These are phyloP conservation scores for Carduelis carduelis DNA, from an alignment of 2,797 vertebrate genomes.

Conservation along the genomic window DNA sequence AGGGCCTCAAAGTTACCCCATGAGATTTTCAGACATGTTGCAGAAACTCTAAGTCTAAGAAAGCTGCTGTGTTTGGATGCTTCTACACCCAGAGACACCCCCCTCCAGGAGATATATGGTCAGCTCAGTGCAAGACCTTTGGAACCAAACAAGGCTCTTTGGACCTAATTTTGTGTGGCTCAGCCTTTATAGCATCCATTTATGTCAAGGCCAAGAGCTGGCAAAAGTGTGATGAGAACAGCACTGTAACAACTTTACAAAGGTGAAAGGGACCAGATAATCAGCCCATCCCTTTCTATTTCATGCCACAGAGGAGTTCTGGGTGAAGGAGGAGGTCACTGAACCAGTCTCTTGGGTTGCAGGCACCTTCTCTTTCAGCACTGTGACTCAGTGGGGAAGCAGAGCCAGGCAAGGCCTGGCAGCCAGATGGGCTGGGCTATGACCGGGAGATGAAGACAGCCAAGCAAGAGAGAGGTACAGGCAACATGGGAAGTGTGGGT, in stretches of 20 bases:
- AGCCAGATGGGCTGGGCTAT: neutral
- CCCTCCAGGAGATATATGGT: neutral
- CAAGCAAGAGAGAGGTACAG: neutral
- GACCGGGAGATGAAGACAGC: neutral
- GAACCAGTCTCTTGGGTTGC: neutral
- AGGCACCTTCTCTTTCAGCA: neutral
- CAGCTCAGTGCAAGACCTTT: constrained; percentile 7
- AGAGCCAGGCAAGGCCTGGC: neutral
- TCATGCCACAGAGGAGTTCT: neutral
- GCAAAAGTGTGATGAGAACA: neutral
- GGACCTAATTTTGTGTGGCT: neutral
- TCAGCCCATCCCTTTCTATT: neutral
- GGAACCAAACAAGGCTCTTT: neutral
- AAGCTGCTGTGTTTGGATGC: neutral
- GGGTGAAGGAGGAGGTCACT: neutral
- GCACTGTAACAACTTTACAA: neutral
- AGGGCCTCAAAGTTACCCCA: neutral
- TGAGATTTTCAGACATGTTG: neutral
- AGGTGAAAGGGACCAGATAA: constrained; percentile 27
- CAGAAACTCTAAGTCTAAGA: neutral
- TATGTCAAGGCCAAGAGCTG: neutral
- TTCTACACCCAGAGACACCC: neutral
- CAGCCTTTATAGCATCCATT: neutral
- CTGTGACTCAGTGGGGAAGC: neutral
- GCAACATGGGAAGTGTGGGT: neutral